phyloP scores from a whole-genome alignment of 2,113 vertebrate genomes.

The Zonotrichia leucophrys region DNA sequence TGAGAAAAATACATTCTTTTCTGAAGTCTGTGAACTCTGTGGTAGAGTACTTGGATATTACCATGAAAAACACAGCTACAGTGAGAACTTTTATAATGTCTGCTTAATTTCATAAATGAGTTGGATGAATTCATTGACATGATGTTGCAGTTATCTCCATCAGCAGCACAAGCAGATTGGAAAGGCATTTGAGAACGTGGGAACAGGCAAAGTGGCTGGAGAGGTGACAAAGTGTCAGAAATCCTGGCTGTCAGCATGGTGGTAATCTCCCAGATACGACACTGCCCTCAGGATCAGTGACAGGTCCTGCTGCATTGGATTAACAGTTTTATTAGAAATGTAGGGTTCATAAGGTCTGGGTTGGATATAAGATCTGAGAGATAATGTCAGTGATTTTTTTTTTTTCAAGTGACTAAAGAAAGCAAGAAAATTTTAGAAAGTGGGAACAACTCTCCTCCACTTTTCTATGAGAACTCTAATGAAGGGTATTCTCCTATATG shows the following conservation, averaged over 20 bases:
- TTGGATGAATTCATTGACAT: background rate
- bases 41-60: background rate
- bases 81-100: background rate
- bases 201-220: background rate
- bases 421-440: background rate
- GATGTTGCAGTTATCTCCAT: background rate
- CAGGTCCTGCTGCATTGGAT: background rate
- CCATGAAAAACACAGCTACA: background rate
- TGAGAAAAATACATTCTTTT: background rate
- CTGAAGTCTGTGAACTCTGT: background rate
- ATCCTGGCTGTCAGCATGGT: background rate
- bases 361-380: background rate
- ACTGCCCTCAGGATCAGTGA: background rate
- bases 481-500: background rate
- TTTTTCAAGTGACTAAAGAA: background rate
- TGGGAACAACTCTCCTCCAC: background rate
- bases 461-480: background rate
- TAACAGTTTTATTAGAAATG: background rate
- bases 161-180: background rate
- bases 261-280: background rate
- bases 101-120: background rate
- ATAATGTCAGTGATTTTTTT: background rate
- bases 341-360: background rate
- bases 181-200: background rate
- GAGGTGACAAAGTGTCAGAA: background rate